phyloP scores from a whole-genome alignment of 1,140 invertebrate species.

The Sipha flava region DNA sequence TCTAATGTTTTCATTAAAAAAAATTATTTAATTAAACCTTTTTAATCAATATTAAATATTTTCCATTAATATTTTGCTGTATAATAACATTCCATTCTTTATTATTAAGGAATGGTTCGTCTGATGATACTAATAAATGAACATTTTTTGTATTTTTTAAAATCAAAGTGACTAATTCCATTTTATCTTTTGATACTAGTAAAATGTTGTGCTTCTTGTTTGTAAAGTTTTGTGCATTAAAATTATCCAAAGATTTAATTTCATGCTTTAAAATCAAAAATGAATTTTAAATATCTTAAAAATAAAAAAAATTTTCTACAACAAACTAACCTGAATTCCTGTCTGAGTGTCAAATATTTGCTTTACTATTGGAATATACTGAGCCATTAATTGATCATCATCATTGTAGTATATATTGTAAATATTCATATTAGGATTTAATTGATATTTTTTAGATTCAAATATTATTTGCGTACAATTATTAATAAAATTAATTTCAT shows the following conservation, averaged over 20 bases:
- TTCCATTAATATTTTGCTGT: background rate
- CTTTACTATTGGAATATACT: background rate
- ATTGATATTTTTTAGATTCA: background rate
- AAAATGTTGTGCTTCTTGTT: background rate
- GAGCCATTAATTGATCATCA: background rate
- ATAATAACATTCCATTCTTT: constrained; percentile 3
- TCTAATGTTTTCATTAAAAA: background rate
- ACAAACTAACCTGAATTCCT: background rate
- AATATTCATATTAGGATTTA: background rate
- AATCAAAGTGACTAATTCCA: background rate
- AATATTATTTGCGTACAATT: background rate
- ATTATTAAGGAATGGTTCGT: background rate
- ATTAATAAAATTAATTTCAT: background rate
- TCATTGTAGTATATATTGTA: background rate
- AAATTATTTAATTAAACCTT: background rate
- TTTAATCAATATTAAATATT: background rate
- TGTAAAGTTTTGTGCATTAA: background rate
- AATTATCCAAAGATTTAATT: background rate
- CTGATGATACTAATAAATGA: background rate
- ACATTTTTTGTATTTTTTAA: background rate
- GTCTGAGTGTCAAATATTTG: background rate
- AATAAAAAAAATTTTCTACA: background rate
- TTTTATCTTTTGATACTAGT: background rate
- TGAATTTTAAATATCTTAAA: background rate
- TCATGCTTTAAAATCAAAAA: background rate